phyloP scores from a whole-genome alignment of 2,113 vertebrate species.

The Corythornis vintsioides region DNA sequence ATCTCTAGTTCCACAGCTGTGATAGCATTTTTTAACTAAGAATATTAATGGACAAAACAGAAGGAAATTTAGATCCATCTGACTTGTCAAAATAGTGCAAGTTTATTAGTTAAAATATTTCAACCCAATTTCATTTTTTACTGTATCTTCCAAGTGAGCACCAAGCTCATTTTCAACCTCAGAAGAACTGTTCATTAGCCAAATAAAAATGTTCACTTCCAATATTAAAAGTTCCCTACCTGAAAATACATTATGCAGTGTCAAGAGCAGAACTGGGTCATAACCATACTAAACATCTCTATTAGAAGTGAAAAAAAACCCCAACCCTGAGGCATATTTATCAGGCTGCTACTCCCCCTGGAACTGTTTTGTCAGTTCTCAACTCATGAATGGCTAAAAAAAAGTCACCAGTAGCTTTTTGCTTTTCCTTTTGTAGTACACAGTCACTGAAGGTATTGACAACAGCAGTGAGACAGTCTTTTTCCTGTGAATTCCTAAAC shows the following conservation, averaged over 20 bases:
- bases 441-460: background rate
- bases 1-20: background rate
- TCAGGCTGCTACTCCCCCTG: background rate
- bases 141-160: background rate
- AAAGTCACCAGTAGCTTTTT: background rate
- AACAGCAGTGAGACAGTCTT: background rate
- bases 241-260: background rate
- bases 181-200: background rate
- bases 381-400: background rate
- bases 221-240: background rate
- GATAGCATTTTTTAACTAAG: background rate
- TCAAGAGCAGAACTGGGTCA: background rate
- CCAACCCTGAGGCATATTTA: background rate
- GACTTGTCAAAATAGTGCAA: background rate
- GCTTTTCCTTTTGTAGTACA: background rate
- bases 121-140: background rate
- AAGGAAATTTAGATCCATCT: background rate
- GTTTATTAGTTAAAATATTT: background rate
- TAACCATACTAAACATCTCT: background rate
- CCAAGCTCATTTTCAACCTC: background rate
- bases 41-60: background rate
- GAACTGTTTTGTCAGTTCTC: background rate
- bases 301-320: background rate
- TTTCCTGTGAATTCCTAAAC: background rate
- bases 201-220: background rate